Conservation (phyloP, 2,797 vertebrate species). For the Chrosomus eos region DNA sequence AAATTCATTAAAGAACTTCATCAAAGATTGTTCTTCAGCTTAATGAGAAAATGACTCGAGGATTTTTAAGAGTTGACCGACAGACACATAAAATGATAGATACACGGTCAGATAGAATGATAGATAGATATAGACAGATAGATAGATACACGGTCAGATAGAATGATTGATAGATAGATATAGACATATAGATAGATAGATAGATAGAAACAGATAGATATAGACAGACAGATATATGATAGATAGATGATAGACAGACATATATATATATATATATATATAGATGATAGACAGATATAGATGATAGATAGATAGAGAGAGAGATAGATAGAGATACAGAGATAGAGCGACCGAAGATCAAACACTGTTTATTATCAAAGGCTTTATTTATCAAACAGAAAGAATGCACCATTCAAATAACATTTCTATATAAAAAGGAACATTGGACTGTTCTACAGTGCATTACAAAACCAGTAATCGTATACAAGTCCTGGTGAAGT, state of each 20-base stretch:
- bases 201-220: rapidly evolving
- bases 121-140: not conserved
- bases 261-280: too few relatives aligned
- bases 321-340: not conserved
- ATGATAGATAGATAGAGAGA: too few relatives aligned
- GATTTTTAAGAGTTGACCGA: not conserved
- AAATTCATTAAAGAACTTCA: not conserved
- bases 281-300: too few relatives aligned
- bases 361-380: constrained; percentile 90
- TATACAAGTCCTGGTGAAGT: constrained; percentile 86
- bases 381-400: constrained; percentile 96
- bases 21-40: not conserved
- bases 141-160: not conserved
- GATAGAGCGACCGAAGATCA: not conserved
- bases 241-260: too few relatives aligned
- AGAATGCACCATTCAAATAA: constrained; percentile 94
- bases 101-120: too few relatives aligned
- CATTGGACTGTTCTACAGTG: constrained; percentile 92
- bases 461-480: constrained; percentile 92
- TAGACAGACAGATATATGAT: too few relatives aligned
- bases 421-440: constrained; percentile 97
- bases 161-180: not conserved
- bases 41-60: not conserved
- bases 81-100: not conserved
- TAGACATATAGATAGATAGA: not conserved